A percentile compares a stretch with the other conserved stretches of the same genome.
Evolutionary conservation across 2,113 vertebrate species (phyloP).

Genomic region (Chiloscyllium plagiosum): DNA sequence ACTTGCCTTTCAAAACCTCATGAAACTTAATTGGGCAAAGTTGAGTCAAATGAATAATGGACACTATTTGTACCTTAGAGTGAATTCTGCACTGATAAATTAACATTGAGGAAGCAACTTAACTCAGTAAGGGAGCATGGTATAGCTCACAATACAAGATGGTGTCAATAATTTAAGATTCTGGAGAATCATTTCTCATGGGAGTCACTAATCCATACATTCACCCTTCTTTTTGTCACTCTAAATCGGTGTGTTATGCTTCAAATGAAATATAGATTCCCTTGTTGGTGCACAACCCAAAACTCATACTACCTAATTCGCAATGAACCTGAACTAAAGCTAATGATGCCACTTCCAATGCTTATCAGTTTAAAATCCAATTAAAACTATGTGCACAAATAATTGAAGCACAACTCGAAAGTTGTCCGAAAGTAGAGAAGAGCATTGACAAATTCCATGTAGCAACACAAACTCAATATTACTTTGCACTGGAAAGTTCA

Average conservation of each 20-base stretch:
- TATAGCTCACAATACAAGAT: neutral
- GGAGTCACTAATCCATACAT: neutral
- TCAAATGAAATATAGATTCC: neutral
- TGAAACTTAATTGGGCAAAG: neutral
- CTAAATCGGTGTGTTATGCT: neutral
- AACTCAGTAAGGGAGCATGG: neutral
- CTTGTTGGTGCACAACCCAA: neutral
- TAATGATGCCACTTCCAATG: neutral
- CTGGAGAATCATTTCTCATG: neutral
- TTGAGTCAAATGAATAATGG: neutral
- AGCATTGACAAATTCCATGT: neutral
- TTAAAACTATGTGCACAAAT: neutral
- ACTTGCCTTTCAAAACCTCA: neutral
- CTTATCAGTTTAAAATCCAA: neutral
- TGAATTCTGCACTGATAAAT: neutral
- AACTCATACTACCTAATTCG: neutral
- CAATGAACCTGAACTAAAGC: neutral
- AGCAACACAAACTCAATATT: neutral
- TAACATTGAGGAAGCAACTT: neutral
- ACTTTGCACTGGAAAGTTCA: neutral
- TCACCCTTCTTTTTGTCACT: neutral
- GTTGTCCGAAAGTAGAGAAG: neutral
- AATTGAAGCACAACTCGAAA: neutral
- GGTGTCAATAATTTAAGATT: neutral
- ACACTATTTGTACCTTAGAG: too few species aligned